Percentiles rank a stretch among this genome's conserved stretches.
These are phyloP conservation scores for Seriola dumerili DNA, from an alignment of 2,113 vertebrate species.

Conservation along the genomic window DNA sequence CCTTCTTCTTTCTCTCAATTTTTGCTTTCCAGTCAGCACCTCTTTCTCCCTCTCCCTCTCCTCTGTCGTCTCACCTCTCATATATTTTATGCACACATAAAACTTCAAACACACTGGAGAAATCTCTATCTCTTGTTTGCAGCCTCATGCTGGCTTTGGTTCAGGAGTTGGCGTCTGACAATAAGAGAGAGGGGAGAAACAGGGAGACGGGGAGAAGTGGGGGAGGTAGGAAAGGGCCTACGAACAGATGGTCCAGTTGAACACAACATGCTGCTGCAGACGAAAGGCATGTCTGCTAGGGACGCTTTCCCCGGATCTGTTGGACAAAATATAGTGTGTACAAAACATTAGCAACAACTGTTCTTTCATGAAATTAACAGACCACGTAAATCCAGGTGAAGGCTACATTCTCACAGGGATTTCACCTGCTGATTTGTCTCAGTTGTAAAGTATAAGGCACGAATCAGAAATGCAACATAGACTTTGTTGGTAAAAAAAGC, in stretches of 20 bases:
- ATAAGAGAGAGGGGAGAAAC: constrained; percentile 15
- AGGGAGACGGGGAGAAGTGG: background rate
- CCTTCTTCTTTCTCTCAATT: background rate
- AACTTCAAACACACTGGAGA: constrained; percentile 40
- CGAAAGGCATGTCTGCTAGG: constrained; percentile 22
- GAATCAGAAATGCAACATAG: background rate
- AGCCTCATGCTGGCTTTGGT: constrained; percentile 40
- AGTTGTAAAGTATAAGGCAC: background rate
- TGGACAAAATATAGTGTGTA: constrained; percentile 30
- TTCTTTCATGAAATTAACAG: background rate
- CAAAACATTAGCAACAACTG: constrained; percentile 32
- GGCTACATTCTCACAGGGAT: background rate
- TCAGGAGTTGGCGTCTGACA: constrained; percentile 50
- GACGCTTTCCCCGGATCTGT: constrained; percentile 28
- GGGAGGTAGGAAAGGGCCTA: constrained; percentile 27
- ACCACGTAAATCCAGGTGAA: constrained; percentile 16
- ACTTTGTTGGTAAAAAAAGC: background rate
- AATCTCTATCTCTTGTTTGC: constrained; percentile 47
- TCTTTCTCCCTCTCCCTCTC: constrained; percentile 9
- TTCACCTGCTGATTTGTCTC: background rate
- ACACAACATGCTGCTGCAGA: constrained; percentile 45
- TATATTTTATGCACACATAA: constrained; percentile 60
- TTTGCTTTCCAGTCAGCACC: constrained; percentile 14
- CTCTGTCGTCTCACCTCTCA: constrained; percentile 20
- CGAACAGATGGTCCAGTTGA: constrained; percentile 56